phyloP scores from a whole-genome alignment of 2,888 invertebrate genomes.

The Dione juno region DNA sequence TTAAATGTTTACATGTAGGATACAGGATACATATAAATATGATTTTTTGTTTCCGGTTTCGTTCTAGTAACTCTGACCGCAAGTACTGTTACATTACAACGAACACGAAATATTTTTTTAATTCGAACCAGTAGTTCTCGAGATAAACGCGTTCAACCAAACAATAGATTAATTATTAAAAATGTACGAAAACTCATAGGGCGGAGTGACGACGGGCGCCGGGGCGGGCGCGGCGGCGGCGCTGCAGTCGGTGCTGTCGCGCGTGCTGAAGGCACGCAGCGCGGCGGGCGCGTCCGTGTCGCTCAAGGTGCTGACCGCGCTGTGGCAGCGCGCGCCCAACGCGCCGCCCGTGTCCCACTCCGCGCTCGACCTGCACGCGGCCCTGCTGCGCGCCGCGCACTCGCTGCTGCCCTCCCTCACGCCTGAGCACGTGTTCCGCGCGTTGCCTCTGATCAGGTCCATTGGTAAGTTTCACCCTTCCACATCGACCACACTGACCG shows the following conservation, averaged over 20 bases:
- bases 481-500: no score
- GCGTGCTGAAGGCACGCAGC: conserved; percentile 70
- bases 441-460: conserved; percentile 89
- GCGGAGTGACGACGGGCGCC: conserved; percentile 67
- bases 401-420: conserved; percentile 86
- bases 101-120: no score
- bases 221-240: conserved; percentile 71
- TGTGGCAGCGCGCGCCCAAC: conserved; percentile 74
- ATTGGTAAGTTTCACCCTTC: conserved; percentile 68
- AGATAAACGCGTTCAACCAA: no score
- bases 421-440: conserved; percentile 86
- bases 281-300: conserved; percentile 60
- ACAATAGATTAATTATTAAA: no score
- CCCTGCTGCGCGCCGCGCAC: conserved; percentile 86
- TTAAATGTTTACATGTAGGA: no score
- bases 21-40: no score
- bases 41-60: no score
- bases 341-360: conserved; percentile 66
- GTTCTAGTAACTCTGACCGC: no score
- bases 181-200: conserved; percentile 49
- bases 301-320: conserved; percentile 87
- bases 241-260: conserved; percentile 64
- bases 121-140: no score
- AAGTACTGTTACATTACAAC: no score
- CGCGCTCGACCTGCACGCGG: conserved; percentile 57